Evolutionary conservation across 2,888 invertebrate species (phyloP), one percentile per base, ranked within the genome.

Genomic region (Lasius platythorax): DNA sequence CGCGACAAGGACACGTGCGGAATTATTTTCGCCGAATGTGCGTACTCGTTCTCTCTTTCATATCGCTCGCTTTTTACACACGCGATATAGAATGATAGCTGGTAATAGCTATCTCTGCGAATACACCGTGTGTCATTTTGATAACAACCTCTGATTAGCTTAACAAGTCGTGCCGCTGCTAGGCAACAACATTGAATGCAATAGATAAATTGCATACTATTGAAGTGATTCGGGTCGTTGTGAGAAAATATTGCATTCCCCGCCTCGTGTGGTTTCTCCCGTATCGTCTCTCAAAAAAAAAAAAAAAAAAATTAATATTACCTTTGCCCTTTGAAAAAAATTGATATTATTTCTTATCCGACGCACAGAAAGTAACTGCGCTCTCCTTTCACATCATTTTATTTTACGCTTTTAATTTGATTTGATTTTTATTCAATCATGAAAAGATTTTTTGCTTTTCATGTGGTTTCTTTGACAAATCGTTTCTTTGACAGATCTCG

Each of bases 131-230:
- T 70, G 68, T 75, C 79, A 63, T 76, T 76, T 50, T 74, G 67
- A 53, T 81, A 88, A 83, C 73, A 28, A 72, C 61, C 81, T 46
- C 15, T 68, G 67, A 76, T 84, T 87, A 67, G 64, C 50, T 30
- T 83, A 87, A 84, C 81, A 68, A 73, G 74, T 83, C 50, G 30
- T 70, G n/a, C 46, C 28, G 73, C 61, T 64, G 23, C n/a, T 40
- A 15, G 28, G 28, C 70, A 78, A 70, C 53, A 53, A n/a, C 46
- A 5, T 78, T 40, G 43, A 40, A 72, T 82, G 81, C 76, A 61
- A 83, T 63, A 72, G 75, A 79, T 73, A 83, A 85, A 85, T 85
- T 87, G 58, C 73, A 50, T 37, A 43, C 66, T 72, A 83, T 81
- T 85, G 83, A 56, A 66, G 40, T 66, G 75, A 79, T 86, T 82